Percentiles rank a stretch among this genome's conserved stretches.
These are phyloP conservation scores for Archilochus colubris DNA, from an alignment of 2,113 vertebrate genomes.

Conservation along the genomic window DNA sequence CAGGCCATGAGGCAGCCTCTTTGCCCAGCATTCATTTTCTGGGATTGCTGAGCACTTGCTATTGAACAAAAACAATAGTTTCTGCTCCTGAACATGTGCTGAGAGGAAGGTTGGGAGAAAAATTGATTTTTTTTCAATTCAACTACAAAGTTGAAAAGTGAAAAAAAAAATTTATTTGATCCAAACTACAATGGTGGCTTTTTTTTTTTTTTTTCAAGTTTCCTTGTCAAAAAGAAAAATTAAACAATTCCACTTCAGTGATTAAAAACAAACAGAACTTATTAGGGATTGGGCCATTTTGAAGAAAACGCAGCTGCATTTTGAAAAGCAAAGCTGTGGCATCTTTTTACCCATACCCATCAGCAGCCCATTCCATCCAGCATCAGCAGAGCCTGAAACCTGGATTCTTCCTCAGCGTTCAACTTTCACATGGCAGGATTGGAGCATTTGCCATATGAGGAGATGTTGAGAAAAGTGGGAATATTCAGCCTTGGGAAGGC, in stretches of 20 bases:
- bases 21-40: background rate
- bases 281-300: background rate
- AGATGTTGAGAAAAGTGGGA: no score
- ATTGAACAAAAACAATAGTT: background rate
- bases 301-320: background rate
- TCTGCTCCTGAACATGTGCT: conserved; percentile 7
- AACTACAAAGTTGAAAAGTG: conserved; percentile 23
- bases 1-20: background rate
- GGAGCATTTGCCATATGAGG: no score
- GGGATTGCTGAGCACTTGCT: background rate
- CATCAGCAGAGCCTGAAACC: background rate
- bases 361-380: background rate
- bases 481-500: no score
- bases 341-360: background rate
- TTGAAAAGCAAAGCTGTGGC: background rate
- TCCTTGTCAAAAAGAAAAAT: conserved; percentile 57
- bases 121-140: conserved; percentile 64
- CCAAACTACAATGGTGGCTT: background rate
- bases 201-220: background rate
- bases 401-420: background rate
- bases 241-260: conserved; percentile 21
- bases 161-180: conserved; percentile 4
- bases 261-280: conserved; percentile 32
- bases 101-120: conserved; percentile 11
- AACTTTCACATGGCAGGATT: background rate